phyloP scores from a whole-genome alignment of 2,113 vertebrate species.

The Xyrauchen texanus region DNA sequence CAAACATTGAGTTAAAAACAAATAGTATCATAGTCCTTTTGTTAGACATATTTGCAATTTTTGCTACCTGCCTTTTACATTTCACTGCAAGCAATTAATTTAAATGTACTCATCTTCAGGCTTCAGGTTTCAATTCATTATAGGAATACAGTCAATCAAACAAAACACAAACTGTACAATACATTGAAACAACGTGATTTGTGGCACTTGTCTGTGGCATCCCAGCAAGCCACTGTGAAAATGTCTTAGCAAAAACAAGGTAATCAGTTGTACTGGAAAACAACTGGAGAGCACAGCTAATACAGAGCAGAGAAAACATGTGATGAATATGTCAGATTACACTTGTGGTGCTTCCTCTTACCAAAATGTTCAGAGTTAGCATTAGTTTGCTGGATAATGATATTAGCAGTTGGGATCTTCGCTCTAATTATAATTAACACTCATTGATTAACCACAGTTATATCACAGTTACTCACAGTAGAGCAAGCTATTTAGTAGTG shows the following conservation, averaged over 20 bases:
- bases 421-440: constrained; percentile 63
- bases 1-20: no score
- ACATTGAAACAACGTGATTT: background rate
- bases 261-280: constrained; percentile 48
- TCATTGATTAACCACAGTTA: constrained; percentile 63
- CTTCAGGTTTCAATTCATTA: background rate
- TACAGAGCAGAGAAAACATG: constrained; percentile 26
- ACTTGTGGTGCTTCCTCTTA: background rate
- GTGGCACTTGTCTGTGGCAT: background rate
- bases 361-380: constrained; percentile 35
- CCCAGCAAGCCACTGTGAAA: background rate
- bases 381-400: constrained; percentile 40
- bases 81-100: background rate
- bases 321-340: constrained; percentile 23
- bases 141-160: constrained; percentile 18
- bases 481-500: constrained; percentile 38
- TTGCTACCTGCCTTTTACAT: background rate
- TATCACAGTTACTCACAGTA: constrained; percentile 50
- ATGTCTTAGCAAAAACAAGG: constrained; percentile 6
- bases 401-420: constrained; percentile 38
- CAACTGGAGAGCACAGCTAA: constrained; percentile 28
- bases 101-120: background rate
- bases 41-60: background rate
- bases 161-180: background rate
- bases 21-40: no score